Percentiles rank a stretch among this genome's conserved stretches.
These are phyloP conservation scores for Psilopsiagon aurifrons DNA, from an alignment of 2,113 vertebrate species.

Conservation along the genomic window DNA sequence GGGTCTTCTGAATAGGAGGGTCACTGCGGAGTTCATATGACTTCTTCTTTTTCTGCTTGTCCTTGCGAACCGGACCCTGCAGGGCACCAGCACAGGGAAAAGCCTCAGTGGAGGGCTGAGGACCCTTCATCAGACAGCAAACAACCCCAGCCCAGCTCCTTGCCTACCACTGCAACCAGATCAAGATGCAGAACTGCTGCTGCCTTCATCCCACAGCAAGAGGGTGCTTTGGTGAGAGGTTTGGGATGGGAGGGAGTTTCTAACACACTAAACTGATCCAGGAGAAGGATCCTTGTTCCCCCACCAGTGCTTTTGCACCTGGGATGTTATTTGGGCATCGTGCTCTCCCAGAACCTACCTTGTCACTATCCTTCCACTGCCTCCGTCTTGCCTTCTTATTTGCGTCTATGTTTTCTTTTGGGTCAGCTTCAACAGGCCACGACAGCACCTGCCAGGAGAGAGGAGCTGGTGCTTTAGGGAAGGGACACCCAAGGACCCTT, in stretches of 20 bases:
- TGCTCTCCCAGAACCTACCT: neutral
- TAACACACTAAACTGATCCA: neutral
- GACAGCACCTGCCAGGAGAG: slow-evolving; percentile 66
- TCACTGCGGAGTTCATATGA: slow-evolving; percentile 67
- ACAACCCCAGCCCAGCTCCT: neutral
- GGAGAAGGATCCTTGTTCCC: neutral
- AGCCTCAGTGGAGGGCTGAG: neutral
- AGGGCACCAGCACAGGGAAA: fast-evolving
- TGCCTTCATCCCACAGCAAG: neutral
- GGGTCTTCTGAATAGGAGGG: slow-evolving; percentile 64
- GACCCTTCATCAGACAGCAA: neutral
- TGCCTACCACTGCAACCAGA: neutral
- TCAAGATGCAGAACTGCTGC: neutral
- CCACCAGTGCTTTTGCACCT: neutral
- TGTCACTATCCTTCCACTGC: neutral
- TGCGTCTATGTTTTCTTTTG: neutral
- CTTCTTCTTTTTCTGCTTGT: slow-evolving; percentile 67
- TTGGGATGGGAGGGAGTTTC: neutral
- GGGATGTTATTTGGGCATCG: neutral
- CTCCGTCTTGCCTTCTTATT: slow-evolving; percentile 34
- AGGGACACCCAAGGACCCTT: fast-evolving
- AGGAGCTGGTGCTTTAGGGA: neutral
- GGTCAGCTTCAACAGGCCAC: slow-evolving; percentile 55
- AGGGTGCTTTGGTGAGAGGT: neutral
- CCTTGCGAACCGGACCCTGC: neutral